Conservation (phyloP, 2,113 vertebrate species). For the Gambusia affinis region DNA sequence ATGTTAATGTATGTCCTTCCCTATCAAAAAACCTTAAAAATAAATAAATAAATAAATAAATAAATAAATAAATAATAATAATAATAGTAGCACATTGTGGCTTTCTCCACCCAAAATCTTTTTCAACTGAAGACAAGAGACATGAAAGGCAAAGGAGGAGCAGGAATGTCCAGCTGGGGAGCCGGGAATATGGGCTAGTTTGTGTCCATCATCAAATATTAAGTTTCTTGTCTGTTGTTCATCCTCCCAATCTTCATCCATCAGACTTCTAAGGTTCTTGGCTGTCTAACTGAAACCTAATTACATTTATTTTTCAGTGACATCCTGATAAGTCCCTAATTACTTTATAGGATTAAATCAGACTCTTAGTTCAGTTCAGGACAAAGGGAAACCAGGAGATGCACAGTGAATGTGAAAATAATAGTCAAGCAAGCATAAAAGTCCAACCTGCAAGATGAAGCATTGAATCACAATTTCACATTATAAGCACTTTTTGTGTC, state of each 20-base stretch:
- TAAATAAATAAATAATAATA: too few relatives aligned
- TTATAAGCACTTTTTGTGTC: not conserved
- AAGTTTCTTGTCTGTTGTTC: not conserved
- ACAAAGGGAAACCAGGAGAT: not conserved
- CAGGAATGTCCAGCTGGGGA: conserved; percentile 59
- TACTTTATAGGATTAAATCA: not conserved
- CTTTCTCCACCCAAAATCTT: not conserved
- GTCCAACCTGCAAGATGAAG: too few relatives aligned
- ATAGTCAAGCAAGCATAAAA: too few relatives aligned
- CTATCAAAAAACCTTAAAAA: too few relatives aligned
- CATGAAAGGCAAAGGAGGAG: conserved; percentile 10
- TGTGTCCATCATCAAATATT: not conserved
- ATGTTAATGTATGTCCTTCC: too few relatives aligned
- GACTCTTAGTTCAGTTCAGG: not conserved
- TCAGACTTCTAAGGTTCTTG: not conserved
- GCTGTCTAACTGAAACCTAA: not conserved
- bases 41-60: too few relatives aligned
- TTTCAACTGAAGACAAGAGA: conserved; percentile 15
- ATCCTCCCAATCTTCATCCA: not conserved
- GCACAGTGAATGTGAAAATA: not conserved
- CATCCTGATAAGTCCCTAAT: not conserved
- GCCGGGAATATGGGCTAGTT: conserved; percentile 27
- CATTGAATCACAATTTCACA: not conserved
- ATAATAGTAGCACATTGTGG: not conserved
- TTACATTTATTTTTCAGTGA: not conserved